These are phyloP conservation scores for Danio jaintianensis DNA, from an alignment of 2,797 vertebrate species.

Conservation along the genomic window DNA sequence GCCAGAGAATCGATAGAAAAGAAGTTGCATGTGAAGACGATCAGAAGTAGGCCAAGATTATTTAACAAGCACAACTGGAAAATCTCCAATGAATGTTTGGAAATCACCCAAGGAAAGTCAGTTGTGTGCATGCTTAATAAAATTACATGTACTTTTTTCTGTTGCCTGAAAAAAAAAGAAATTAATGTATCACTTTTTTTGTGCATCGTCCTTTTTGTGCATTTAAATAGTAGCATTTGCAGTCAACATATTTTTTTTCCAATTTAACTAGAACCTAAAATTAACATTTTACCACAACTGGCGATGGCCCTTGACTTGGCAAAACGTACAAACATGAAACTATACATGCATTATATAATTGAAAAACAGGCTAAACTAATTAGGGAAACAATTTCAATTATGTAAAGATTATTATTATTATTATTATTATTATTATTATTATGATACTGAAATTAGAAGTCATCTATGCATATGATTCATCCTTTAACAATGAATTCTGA, in stretches of 20 bases:
- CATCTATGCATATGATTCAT: background rate
- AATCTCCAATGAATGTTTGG: background rate
- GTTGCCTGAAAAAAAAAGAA: background rate
- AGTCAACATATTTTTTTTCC: background rate
- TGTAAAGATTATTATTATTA: too few species aligned
- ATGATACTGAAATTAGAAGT: background rate
- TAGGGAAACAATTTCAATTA: too few species aligned
- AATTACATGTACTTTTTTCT: background rate
- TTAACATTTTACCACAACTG: too few species aligned
- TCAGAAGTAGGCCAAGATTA: background rate
- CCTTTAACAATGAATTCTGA: background rate
- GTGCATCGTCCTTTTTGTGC: too few species aligned
- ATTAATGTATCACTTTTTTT: background rate
- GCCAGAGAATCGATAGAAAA: background rate
- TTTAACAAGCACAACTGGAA: conserved; percentile 17
- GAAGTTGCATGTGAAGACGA: background rate
- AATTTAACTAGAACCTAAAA: too few species aligned
- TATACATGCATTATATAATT: too few species aligned
- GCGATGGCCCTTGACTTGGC: too few species aligned
- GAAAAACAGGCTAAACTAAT: too few species aligned
- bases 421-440: too few species aligned
- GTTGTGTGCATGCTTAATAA: conserved; percentile 7
- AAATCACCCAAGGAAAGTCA: conserved; percentile 29
- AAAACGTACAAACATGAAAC: too few species aligned
- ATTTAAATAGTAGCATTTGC: background rate